Base-by-base conservation (phyloP, 2,797 vertebrate species). In the Gorsachius magnificus region DNA sequence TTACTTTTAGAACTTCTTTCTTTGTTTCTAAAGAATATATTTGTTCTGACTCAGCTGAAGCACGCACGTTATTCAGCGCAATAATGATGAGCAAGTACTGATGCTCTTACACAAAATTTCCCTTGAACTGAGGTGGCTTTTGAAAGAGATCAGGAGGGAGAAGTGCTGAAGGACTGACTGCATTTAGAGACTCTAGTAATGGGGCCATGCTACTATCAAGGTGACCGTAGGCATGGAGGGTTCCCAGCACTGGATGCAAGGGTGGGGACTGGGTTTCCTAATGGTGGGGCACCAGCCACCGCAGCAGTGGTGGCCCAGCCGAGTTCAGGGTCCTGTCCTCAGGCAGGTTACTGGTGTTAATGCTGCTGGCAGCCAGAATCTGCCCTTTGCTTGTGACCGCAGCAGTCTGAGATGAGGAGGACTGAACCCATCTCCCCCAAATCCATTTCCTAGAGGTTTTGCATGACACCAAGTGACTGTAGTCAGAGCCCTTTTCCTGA, bases 1-100 rank as follows among this genome's bases (percentile, higher is more conserved):
- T 90, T 90, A 71, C 83, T 83, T 95, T 89, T 57, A 93, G 72
- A 93, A 85, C 22, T 29, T 83, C 24, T 77, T 78, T 63, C 51
- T 93, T 89, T 86, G 31, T 91, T 94, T 92, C 78, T 79, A 83
- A 95, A 93, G 63, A 94, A 89, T 75, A 6, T 33, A 36, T 83
- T 85, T 90, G 38, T 66, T 93, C 81, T 94, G 93, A 93, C 48
- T 94, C 58, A 90, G 68, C 31, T 51, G 51, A 96, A 95, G 25
- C 36, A 50, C 31, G 57, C 31, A 64, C 24, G 10, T 75, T 83
- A 70, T 91, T 90, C 74, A 66, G 48, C 0, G 1, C 69, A 89
- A 19, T n/a, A 71, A 41, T 46, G 48, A 86, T 56, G 51, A 29
- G 16, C 33, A 54, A 87, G 43, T 29, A 74, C 57, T 93, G 70